Percentiles rank a stretch among this genome's conserved stretches.
Conservation (phyloP, 2,888 invertebrate genomes). For the Chloromyia formosa region DNA sequence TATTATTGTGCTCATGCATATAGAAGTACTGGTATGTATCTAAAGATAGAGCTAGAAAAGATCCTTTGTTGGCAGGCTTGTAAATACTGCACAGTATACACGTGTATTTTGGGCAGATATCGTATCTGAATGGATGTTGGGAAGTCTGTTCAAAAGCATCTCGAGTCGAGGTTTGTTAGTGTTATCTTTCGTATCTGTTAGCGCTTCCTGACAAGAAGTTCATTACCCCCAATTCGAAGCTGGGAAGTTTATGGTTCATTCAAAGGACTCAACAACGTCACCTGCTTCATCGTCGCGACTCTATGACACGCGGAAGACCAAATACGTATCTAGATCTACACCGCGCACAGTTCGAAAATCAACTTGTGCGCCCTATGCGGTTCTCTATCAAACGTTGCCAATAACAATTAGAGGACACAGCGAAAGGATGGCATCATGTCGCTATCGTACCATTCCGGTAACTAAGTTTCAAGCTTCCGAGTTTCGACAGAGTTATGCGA, state of each 20-base stretch:
- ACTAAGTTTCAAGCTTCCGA: neutral
- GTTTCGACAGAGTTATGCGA: neutral
- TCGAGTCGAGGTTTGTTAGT: neutral
- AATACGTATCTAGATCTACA: no score
- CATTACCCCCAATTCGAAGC: constrained; percentile 19
- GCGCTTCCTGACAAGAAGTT: constrained; percentile 23
- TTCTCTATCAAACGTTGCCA: neutral
- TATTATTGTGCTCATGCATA: neutral
- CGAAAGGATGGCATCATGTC: neutral
- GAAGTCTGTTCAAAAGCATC: neutral
- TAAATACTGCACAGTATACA: neutral
- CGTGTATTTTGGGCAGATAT: neutral
- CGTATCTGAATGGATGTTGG: neutral
- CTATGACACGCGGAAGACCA: neutral
- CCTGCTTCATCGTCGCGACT: neutral
- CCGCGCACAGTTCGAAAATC: constrained; percentile 19
- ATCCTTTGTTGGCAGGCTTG: constrained; percentile 1
- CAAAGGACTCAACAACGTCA: neutral
- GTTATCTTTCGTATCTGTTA: constrained; percentile 1
- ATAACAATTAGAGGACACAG: constrained; percentile 11
- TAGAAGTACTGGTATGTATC: neutral
- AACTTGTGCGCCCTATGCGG: constrained; percentile 13
- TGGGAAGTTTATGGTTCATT: constrained; percentile 30
- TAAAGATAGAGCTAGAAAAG: neutral
- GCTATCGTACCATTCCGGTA: neutral